phyloP scores from a whole-genome alignment of 1,140 invertebrate genomes.

The Sarcophaga bullata region DNA sequence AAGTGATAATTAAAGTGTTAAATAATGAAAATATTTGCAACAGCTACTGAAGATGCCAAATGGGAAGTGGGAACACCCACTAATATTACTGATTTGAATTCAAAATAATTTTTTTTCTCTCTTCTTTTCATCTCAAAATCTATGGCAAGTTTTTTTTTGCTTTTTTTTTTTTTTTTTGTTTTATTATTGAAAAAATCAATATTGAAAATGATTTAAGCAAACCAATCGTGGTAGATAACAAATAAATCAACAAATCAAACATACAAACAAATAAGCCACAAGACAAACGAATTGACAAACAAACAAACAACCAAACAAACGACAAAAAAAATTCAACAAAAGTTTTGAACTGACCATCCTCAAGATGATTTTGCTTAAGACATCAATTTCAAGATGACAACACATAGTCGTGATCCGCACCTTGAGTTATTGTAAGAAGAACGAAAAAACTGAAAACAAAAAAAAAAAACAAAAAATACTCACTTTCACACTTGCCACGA shows the following conservation, averaged over 20 bases:
- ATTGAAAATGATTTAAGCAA: no score
- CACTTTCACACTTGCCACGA: background rate
- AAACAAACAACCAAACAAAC: background rate
- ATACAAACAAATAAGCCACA: no score
- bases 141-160: no score
- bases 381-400: background rate
- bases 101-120: background rate
- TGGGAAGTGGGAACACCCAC: no score
- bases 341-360: background rate
- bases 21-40: no score
- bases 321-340: background rate
- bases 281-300: background rate
- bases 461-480: no score
- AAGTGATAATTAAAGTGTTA: background rate
- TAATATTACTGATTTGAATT: background rate
- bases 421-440: background rate
- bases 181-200: no score
- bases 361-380: background rate
- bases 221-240: no score
- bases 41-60: no score
- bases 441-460: no score
- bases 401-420: background rate
- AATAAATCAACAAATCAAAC: no score
- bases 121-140: background rate
- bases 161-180: no score